Base-by-base conservation (phyloP, 1,140 invertebrate genomes). In the Prorops nasuta region DNA sequence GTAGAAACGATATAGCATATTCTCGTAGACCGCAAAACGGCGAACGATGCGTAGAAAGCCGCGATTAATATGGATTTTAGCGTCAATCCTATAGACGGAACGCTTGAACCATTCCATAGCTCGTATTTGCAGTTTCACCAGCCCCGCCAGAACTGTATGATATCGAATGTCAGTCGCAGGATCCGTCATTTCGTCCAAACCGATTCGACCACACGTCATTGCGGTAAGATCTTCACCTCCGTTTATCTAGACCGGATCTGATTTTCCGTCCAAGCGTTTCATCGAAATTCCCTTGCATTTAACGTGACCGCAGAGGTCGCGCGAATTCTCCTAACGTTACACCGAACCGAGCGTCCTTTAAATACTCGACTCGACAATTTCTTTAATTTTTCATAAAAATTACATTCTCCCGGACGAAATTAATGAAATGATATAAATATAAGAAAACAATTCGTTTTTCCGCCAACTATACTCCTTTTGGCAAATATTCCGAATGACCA, bases 111-210 rank as follows among this genome's bases (percentile, higher is more conserved):
- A 44, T 59, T 48, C 49, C 46, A 48, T 51, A 51, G 48, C 56
- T 58, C 51, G 52, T 62, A 62, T 71, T 66, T 60, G 53, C 59
- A 55, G 64, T 63, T 64, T 62, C 59, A 60, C 49, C 60, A 56
- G 65, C 69, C 24, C 24, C 64, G 62, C 62, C 64, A 69, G 65
- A 71, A 54, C 68, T 69, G 56, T n/a, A n/a, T 73, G 61, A 77
- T 77, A 76, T 77, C 70, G 74, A 71, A 75, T 76, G 74, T 74
- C 74, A 77, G 66, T 75, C 60, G 71, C 74, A 77, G 74, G 59
- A 76, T 76, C 73, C 69, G 74, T 77, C 73, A 74, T 77, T 77
- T 74, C 70, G 67, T 77, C 51, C 69, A 66, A 67, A 63, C 62
- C 64, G 67, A 75, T 74, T 74, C 70, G 73, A 77, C 74, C 74